Percentiles rank a stretch among this genome's conserved stretches.
Evolutionary conservation across 2,797 vertebrate genomes (phyloP).

Genomic region (Eospalax fontanierii): DNA sequence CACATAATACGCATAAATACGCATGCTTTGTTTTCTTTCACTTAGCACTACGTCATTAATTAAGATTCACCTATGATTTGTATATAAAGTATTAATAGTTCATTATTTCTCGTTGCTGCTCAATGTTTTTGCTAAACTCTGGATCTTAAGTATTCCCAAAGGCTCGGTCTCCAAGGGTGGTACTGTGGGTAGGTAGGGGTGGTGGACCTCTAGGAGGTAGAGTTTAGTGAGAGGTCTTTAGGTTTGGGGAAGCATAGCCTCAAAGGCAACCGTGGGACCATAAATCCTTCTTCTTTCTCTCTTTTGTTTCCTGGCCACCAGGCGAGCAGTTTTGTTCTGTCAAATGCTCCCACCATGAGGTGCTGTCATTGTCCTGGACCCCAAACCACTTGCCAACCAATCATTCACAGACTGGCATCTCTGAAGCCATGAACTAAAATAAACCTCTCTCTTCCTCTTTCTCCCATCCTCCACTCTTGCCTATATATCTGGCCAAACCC

Average conservation of each 20-base stretch:
- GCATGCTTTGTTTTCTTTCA: not conserved
- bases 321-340: not conserved
- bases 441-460: not conserved
- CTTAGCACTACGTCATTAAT: constrained; percentile 32
- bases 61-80: not conserved
- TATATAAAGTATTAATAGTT: not conserved
- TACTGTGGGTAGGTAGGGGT: not conserved
- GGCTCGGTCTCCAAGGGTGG: not conserved
- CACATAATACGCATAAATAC: not conserved
- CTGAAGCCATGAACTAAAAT: not conserved
- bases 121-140: not conserved
- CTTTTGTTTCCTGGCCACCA: not conserved
- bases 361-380: not conserved
- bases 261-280: not conserved
- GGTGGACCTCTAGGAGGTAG: not conserved
- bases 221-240: not conserved
- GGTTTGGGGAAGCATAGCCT: not conserved
- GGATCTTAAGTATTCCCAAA: not conserved
- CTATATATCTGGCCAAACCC: not conserved
- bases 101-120: not conserved
- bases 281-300: not conserved
- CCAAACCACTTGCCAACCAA: not conserved
- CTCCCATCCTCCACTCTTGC: not conserved
- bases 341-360: not conserved
- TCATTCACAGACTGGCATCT: not conserved